These are phyloP conservation scores for Prorops nasuta DNA, from an alignment of 1,140 invertebrate genomes.

Conservation along the genomic window DNA sequence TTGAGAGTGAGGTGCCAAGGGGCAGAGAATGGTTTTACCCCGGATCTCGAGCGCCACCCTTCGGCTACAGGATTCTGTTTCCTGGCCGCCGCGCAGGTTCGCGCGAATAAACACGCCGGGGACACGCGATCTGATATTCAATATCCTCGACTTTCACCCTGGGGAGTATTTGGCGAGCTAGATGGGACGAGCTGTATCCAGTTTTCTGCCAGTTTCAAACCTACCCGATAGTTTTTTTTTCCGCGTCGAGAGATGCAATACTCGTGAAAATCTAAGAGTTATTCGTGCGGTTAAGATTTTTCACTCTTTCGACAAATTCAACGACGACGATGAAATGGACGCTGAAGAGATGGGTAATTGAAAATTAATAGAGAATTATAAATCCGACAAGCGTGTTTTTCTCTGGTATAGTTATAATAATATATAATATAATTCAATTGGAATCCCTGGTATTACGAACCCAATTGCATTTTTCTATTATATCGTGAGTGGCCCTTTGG, in stretches of 20 bases:
- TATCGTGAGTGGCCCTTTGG: no score
- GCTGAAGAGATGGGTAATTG: no score
- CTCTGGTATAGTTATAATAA: no score
- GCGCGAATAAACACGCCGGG: constrained; percentile 24
- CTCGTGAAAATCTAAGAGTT: background rate
- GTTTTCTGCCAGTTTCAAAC: constrained; percentile 18
- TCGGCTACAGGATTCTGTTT: constrained; percentile 21
- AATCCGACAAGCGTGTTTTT: no score
- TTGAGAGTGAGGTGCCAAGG: no score
- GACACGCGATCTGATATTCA: constrained; percentile 30
- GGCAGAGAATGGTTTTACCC: constrained; percentile 13
- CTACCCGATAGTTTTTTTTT: background rate
- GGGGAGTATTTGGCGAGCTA: constrained; percentile 22
- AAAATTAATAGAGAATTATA: no score
- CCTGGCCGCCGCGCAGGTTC: constrained; percentile 4
- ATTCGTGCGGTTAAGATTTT: no score
- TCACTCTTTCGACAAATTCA: no score
- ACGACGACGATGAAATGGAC: no score
- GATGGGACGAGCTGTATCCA: constrained; percentile 17
- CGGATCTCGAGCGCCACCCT: constrained; percentile 14
- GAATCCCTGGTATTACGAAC: no score
- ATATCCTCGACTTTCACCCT: constrained; percentile 23
- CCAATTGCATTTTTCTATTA: no score
- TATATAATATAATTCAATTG: no score
- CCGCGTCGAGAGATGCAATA: background rate